These are phyloP conservation scores for Nineta flava DNA, from an alignment of 2,888 invertebrate species.

Conservation along the genomic window DNA sequence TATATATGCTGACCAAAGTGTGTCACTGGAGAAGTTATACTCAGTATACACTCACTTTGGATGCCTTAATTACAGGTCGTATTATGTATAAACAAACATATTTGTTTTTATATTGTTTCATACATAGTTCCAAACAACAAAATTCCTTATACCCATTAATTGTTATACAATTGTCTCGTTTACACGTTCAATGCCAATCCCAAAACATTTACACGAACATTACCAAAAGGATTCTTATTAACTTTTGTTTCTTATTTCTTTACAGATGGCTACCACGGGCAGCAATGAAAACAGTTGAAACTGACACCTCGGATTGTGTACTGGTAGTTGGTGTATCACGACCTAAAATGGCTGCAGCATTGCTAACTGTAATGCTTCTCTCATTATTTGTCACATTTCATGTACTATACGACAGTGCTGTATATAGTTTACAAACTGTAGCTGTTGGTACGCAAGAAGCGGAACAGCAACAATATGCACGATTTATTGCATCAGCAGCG, in stretches of 20 bases:
- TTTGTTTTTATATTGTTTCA: too few relatives aligned
- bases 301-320: slow-evolving; percentile 72
- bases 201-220: too few relatives aligned
- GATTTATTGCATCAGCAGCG: slow-evolving; percentile 1
- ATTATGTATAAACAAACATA: too few relatives aligned
- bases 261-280: slow-evolving; percentile 67
- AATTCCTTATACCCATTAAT: too few relatives aligned
- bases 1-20: not conserved
- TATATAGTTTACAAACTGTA: slow-evolving; percentile 56
- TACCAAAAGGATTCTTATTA: too few relatives aligned
- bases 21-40: too few relatives aligned
- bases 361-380: slow-evolving; percentile 62
- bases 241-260: too few relatives aligned
- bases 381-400: slow-evolving; percentile 75
- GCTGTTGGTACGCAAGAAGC: slow-evolving; percentile 28
- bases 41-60: too few relatives aligned
- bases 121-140: too few relatives aligned
- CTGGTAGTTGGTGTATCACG: slow-evolving; percentile 70
- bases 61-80: too few relatives aligned
- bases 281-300: slow-evolving; percentile 68
- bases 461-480: slow-evolving; percentile 4
- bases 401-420: slow-evolving; percentile 70
- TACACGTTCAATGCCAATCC: too few relatives aligned
- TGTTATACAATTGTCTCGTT: too few relatives aligned
- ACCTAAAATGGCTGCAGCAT: slow-evolving; percentile 67